Evolutionary conservation across 2,888 invertebrate species (phyloP).

Genomic region (Odiellus spinosus): DNA sequence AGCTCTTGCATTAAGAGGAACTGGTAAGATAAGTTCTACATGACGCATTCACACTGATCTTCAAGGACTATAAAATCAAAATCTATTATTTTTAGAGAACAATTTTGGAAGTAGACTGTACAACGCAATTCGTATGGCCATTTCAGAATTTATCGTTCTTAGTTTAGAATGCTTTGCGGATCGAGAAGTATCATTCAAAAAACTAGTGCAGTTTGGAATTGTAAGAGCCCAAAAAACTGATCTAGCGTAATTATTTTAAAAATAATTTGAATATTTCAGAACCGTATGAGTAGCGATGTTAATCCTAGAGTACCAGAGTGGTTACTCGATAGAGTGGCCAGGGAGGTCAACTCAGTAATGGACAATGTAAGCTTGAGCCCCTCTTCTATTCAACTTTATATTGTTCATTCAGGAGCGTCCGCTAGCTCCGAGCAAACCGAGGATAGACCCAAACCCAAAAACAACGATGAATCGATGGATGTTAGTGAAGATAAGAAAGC

Average conservation of each 20-base stretch:
- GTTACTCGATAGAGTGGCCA: slow-evolving; percentile 23
- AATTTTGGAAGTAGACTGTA: slow-evolving; percentile 28
- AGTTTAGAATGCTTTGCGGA: slow-evolving; percentile 29
- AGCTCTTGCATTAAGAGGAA: slow-evolving; percentile 26
- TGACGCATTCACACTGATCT: not conserved
- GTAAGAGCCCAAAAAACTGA: slow-evolving; percentile 23
- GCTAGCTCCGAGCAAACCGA: no score
- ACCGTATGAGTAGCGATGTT: slow-evolving; percentile 27
- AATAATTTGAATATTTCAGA: slow-evolving; percentile 20
- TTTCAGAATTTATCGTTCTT: slow-evolving; percentile 29
- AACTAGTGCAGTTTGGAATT: slow-evolving; percentile 28
- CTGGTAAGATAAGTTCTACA: slow-evolving; percentile 21
- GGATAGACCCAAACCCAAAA: no score
- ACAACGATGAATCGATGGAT: no score
- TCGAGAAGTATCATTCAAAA: slow-evolving; percentile 28
- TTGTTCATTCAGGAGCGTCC: no score
- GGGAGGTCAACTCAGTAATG: not conserved
- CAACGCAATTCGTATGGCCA: slow-evolving; percentile 23
- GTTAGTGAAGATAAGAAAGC: no score
- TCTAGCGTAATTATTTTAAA: no score
- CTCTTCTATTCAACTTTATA: no score
- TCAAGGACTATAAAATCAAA: not conserved
- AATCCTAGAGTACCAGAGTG: slow-evolving; percentile 31
- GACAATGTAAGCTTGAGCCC: no score
- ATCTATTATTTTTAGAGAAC: slow-evolving; percentile 14